Base-by-base conservation (phyloP, 2,113 vertebrate species). In the Dolichotis patagonum region DNA sequence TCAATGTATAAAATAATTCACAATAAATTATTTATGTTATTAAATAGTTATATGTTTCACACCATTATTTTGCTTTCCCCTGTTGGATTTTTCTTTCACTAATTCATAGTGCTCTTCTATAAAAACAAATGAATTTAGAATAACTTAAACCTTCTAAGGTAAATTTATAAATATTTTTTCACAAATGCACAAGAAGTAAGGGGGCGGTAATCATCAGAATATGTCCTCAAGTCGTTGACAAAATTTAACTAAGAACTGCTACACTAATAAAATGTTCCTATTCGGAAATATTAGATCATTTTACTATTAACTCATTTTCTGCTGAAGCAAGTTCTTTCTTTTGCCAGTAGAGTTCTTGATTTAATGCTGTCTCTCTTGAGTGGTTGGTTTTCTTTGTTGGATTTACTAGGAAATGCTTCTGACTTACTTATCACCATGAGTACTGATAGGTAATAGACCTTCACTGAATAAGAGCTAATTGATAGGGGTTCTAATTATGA, bases 181-280 rank as follows among this genome's bases (percentile, higher is more conserved):
- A 77, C 20, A 43, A 35, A 41, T 56, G 8, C 43, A 60, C 38
- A 58, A 63, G 3, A 95, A 92, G 14, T 71, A 60, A 60, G 94
- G n/a, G 1, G 5, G 1, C 4, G 75, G n/a, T 82, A 63, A 84
- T 77, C 28, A 82, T 56, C 3, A 94, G 13, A 95, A 58, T 88
- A 75, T 41, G 22, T 73, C 60, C 38, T 77, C 69, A 38, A 22
- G 11, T 58, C 10, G 67, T 85, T 88, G 58, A 85, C 17, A 87
- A 80, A 90, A 90, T 87, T 91, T 85, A 96, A 88, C 12, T 26
- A 46, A 90, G 88, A 86, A 67, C 7, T 90, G 41, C 80, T 73
- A 13, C 0, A n/a, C 1, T 32, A 52, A 83, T 38, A 52, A 75
- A 88, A 92, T 54, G 32, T 17, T 87, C 26, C 10, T 81, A 24